phyloP scores from a whole-genome alignment of 2,797 vertebrate species.

The Steatocranus sp. region DNA sequence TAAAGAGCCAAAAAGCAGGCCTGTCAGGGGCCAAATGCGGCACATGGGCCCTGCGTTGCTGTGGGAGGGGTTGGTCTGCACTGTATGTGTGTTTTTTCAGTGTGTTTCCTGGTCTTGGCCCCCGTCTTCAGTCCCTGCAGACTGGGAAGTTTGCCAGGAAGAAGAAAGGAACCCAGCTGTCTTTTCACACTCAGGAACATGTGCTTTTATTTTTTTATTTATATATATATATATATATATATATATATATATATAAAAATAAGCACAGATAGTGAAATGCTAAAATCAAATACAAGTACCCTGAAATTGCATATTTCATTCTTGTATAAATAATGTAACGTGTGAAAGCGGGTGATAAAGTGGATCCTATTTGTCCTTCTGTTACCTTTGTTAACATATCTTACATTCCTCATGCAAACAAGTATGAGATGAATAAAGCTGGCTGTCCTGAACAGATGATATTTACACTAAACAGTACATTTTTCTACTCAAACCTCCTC shows the following conservation, averaged over 20 bases:
- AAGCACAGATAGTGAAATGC: not conserved
- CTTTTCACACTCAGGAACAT: not conserved
- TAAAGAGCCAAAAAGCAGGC: not conserved
- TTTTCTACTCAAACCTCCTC: not conserved
- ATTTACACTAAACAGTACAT: slow-evolving; percentile 37
- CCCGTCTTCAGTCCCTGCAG: not conserved
- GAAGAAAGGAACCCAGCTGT: not conserved
- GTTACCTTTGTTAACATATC: slow-evolving; percentile 19
- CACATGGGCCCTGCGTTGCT: slow-evolving; percentile 2
- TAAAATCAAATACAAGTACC: not conserved
- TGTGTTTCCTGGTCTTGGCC: slow-evolving; percentile 10
- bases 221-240: not conserved
- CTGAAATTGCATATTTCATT: not conserved
- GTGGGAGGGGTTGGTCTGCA: not conserved
- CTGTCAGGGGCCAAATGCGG: not conserved
- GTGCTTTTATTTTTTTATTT: not conserved
- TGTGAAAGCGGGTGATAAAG: no score
- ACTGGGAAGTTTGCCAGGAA: slow-evolving; percentile 9
- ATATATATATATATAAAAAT: no score
- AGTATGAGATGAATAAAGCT: slow-evolving; percentile 8
- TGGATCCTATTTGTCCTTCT: not conserved
- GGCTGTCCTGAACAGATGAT: not conserved
- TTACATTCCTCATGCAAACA: slow-evolving; percentile 11
- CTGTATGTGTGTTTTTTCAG: not conserved
- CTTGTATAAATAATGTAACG: not conserved